Evolutionary conservation across 2,888 invertebrate genomes (phyloP).

Genomic region (Rhopalosiphum nymphaeae): DNA sequence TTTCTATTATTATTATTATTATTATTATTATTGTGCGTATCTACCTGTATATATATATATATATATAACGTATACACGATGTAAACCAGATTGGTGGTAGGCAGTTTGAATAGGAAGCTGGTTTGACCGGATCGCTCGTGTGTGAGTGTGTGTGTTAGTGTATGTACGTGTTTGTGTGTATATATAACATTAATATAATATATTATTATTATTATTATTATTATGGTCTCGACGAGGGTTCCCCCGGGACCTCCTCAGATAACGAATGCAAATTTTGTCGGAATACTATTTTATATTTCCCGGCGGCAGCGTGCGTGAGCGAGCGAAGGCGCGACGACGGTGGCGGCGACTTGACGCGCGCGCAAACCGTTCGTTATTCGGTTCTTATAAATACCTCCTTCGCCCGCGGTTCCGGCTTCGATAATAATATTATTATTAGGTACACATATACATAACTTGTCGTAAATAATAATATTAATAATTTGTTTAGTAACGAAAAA

Average conservation of each 20-base stretch:
- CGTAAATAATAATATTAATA: background rate
- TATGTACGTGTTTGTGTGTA: background rate
- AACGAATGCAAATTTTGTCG: background rate
- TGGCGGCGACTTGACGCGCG: background rate
- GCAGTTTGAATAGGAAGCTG: slow-evolving; percentile 58
- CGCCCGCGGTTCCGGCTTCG: background rate
- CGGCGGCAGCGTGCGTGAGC: background rate
- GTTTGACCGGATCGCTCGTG: slow-evolving; percentile 52
- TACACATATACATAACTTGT: background rate
- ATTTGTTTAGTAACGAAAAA: no score
- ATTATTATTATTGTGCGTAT: slow-evolving; percentile 21
- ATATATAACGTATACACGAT: background rate
- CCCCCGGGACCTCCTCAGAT: slow-evolving; percentile 31
- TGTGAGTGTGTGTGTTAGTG: background rate
- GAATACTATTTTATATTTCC: slow-evolving; percentile 9
- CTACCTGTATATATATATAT: background rate
- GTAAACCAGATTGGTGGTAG: slow-evolving; percentile 62
- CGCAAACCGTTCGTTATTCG: background rate
- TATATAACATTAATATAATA: background rate
- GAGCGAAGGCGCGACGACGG: background rate
- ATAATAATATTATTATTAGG: background rate
- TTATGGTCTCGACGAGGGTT: slow-evolving; percentile 32
- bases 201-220: background rate
- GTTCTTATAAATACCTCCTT: background rate
- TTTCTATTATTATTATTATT: slow-evolving; percentile 47